A percentile compares a stretch with the other conserved stretches of the same genome.
phyloP scores from a whole-genome alignment of 2,113 vertebrate genomes.

The Ursus arctos region DNA sequence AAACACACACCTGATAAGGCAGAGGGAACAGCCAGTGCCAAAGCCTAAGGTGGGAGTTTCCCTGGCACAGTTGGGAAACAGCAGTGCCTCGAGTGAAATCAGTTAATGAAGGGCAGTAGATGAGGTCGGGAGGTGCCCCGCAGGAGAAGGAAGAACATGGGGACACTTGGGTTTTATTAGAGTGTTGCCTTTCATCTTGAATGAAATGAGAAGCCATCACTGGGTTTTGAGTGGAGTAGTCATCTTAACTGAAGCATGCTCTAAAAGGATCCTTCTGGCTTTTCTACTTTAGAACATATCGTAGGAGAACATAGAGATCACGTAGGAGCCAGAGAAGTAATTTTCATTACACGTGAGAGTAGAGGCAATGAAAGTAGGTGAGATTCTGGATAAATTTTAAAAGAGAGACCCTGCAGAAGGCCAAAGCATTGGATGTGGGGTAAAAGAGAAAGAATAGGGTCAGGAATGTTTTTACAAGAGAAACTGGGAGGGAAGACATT shows the following conservation, averaged over 20 bases:
- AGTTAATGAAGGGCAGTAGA: not conserved
- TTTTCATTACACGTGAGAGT: not conserved
- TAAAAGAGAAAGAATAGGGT: not conserved
- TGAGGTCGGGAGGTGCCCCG: not conserved
- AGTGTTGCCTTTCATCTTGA: not conserved
- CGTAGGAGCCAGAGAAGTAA: not conserved
- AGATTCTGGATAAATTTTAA: not conserved
- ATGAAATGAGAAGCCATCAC: not conserved
- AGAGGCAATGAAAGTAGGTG: not conserved
- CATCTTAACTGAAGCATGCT: not conserved
- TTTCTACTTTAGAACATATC: not conserved
- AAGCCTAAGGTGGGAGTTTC: not conserved
- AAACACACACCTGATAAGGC: constrained; percentile 9
- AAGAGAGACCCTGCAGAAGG: not conserved
- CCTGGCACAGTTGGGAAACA: not conserved
- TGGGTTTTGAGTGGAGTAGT: not conserved
- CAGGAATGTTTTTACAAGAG: not conserved
- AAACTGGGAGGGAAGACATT: not conserved
- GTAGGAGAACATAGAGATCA: not conserved
- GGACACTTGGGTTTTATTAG: not conserved
- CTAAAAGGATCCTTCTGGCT: not conserved
- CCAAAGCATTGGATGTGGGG: not conserved
- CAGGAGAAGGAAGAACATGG: not conserved
- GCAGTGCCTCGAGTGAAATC: not conserved
- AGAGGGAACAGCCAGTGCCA: not conserved